Evolutionary conservation across 1,140 invertebrate genomes (phyloP), one percentile per base, ranked within the genome.

Genomic region (Bombus impatiens): DNA sequence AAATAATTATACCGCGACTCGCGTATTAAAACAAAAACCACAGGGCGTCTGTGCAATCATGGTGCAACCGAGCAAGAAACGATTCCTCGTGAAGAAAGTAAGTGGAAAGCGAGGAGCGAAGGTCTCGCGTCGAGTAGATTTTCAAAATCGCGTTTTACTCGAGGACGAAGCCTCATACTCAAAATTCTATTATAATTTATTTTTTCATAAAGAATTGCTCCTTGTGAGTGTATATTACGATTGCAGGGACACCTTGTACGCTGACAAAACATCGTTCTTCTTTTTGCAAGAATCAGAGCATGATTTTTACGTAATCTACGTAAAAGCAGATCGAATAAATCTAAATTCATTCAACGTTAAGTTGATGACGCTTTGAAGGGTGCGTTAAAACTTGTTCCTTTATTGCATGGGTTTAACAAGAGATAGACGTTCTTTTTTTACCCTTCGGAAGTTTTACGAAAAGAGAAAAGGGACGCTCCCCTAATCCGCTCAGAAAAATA

Each of bases 401-500:
- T 78, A 44, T 6, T 37, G 72, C 72, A 40, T 53, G 22, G 53
- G 47, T 22, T 82, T 86, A 86, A 88, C 76, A 88, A 79, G 87
- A 84, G 59, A n/a, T 42, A 62, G 57, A 53, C 57, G 15, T 72
- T 59, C 65, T 42, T 67, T 57, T 57, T 42, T 57, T 59, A 77
- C 78, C 47, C 86, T 86, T 88, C 65, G 59, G 32, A 79, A 88
- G 47, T 82, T 86, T 88, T 44, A 72, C 40, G 86, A 62, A 82
- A 67, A 67, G 37, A 44, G 68, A 79, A 37, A 65, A 79, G 40
- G 53, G 81, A 84, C 37, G 70, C 9, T 88, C 78, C 78, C 74
- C 53, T 68, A 59, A 59, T 76, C 74, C 42, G n/a, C 15, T 59
- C 4, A 35, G 44, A 37, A 57, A 57, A 81, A 77, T 80, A 53